Conservation (phyloP, 2,113 vertebrate species). For the Brachionichthys hirsutus region DNA sequence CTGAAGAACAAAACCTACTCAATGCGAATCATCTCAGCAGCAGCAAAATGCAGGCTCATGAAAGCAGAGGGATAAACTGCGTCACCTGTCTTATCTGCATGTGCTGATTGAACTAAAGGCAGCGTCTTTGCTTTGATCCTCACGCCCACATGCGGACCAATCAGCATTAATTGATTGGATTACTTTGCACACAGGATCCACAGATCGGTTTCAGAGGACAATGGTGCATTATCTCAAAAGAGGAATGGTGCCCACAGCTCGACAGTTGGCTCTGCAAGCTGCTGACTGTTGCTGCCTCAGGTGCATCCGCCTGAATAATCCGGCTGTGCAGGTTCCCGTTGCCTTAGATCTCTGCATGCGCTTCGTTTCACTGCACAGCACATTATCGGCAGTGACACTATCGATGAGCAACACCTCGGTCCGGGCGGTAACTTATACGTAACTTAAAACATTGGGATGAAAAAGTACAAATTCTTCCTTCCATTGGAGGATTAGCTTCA, state of each 20-base stretch:
- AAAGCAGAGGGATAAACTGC: background rate
- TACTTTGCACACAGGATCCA: constrained; percentile 10
- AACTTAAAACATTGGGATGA: too few relatives aligned
- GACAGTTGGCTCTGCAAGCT: constrained; percentile 9
- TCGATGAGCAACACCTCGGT: too few relatives aligned
- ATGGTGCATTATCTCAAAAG: background rate
- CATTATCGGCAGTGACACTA: background rate
- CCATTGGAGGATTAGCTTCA: too few relatives aligned
- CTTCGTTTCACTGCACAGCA: constrained; percentile 6
- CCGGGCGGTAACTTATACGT: too few relatives aligned
- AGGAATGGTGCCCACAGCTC: constrained; percentile 4
- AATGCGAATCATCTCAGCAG: background rate
- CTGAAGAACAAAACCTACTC: constrained; percentile 5
- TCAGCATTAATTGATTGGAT: constrained; percentile 36
- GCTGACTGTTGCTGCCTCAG: constrained; percentile 63
- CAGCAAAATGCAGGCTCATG: background rate
- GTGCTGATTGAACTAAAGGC: background rate
- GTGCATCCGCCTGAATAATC: constrained; percentile 50
- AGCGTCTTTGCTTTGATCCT: constrained; percentile 9
- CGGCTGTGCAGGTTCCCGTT: constrained; percentile 55
- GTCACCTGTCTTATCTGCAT: too few relatives aligned
- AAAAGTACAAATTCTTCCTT: too few relatives aligned
- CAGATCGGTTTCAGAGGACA: constrained; percentile 9
- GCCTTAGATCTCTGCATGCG: constrained; percentile 15
- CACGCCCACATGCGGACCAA: background rate